These are phyloP conservation scores for Chaunax sp. DNA, from an alignment of 2,797 vertebrate genomes.

Conservation along the genomic window DNA sequence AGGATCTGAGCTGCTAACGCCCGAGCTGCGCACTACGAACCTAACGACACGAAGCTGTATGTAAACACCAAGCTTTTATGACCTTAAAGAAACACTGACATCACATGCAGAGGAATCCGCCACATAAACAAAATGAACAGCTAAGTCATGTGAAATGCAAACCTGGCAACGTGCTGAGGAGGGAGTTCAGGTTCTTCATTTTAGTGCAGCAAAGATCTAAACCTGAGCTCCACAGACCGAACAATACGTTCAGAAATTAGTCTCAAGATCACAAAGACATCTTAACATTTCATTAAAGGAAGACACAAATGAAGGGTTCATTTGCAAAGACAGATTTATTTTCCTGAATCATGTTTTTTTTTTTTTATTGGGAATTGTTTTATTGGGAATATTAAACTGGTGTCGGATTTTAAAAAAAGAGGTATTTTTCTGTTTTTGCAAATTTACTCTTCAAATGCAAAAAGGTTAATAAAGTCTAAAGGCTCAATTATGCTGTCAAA, in stretches of 20 bases:
- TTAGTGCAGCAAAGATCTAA: neutral
- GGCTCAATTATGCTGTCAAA: no score
- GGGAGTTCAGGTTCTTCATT: neutral
- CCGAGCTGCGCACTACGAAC: neutral
- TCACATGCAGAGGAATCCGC: slow-evolving; percentile 31
- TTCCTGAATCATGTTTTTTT: neutral
- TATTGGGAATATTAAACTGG: neutral
- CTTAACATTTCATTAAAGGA: neutral
- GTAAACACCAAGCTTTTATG: slow-evolving; percentile 21
- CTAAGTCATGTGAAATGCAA: slow-evolving; percentile 11
- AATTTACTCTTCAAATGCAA: neutral
- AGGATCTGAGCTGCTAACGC: slow-evolving; percentile 25
- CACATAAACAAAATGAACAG: slow-evolving; percentile 25
- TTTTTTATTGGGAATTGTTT: no score
- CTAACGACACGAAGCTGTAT: neutral
- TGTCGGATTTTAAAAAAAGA: neutral
- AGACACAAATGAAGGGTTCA: no score
- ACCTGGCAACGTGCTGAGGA: slow-evolving; percentile 8
- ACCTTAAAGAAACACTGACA: slow-evolving; percentile 38
- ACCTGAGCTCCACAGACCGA: neutral
- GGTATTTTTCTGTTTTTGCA: neutral
- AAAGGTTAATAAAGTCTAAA: neutral
- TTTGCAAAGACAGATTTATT: neutral
- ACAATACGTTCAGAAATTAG: neutral
- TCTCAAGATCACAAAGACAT: neutral